Base-by-base conservation (phyloP, 64 coral and sea anemone species). In the Hydrozoanthus tunicans region DNA sequence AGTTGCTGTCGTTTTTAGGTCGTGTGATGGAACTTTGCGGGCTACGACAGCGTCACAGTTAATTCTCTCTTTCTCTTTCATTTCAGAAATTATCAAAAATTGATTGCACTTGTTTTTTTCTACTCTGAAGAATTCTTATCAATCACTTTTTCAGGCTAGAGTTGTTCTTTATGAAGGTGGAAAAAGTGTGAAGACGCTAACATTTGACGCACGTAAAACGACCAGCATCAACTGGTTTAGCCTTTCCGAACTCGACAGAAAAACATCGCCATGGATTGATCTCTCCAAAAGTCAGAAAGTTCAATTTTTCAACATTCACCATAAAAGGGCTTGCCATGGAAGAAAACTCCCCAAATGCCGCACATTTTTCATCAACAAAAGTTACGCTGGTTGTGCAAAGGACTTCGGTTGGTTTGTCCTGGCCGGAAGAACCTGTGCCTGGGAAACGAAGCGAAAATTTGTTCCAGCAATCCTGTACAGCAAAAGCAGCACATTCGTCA, bases 401-500 rank as follows among this genome's bases (percentile, higher is more conserved):
- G 84, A 88, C 32, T 51, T 7, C 0, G 84, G 84, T 57, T 88
- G 84, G 84, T 17, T 88, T 54, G 84, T 88, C 7, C 68, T 86
- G 3, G 68, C 23, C 26, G 56, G 84, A 60, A 11, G 14, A 13
- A 1, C 4, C 5, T 88, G 84, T 43, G 0, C 8, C 17, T 88
- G 84, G 84, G 84, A 88, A n/a, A 88, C 23, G 8, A 6, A 62
- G 3, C 53, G 68, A 17, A 73, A 13, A 73, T 3, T 51, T 7
- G 68, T 73, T n/a, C 84, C 84, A 8, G 84, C 84, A 74, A 88
- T 88, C 56, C 32, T 88, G 68, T 88, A 88, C 84, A 88, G 84
- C 68, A 88, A 88, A 56, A 32, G 2, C 2, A 10, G 3, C 7
- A 73, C 8, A 1, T 52, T 73, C 4, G 70, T 70, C 84, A 88